phyloP scores from a whole-genome alignment of 2,797 vertebrate genomes.

The Myotis vivesi region DNA sequence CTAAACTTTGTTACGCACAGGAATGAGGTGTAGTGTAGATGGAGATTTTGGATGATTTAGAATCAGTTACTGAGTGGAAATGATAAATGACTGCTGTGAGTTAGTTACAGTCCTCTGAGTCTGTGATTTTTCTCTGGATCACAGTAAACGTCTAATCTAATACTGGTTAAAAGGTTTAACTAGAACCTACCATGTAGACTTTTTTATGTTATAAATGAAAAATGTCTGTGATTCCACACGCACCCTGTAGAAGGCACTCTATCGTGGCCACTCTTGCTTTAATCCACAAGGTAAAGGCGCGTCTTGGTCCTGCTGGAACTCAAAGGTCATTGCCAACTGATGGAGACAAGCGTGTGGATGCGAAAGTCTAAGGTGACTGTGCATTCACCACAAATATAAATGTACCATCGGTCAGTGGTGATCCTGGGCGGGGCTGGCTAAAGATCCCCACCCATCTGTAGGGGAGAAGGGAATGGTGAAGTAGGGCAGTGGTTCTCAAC shows the following conservation, averaged over 20 bases:
- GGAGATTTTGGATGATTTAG: neutral
- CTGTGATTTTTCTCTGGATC: neutral
- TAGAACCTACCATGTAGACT: neutral
- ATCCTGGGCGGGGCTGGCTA: neutral
- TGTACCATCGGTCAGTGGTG: fast-evolving
- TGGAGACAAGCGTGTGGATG: neutral
- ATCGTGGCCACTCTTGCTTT: fast-evolving
- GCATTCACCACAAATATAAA: neutral
- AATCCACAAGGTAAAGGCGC: neutral
- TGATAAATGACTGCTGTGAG: neutral
- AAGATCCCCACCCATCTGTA: neutral
- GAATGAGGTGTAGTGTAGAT: neutral
- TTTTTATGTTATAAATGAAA: neutral
- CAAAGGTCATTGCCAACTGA: neutral
- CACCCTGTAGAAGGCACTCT: neutral
- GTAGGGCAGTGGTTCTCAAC: too few species aligned
- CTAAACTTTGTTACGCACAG: neutral
- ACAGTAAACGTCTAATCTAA: neutral
- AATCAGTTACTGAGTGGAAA: neutral
- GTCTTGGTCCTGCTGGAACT: fast-evolving
- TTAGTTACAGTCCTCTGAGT: neutral
- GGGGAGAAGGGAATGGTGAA: neutral
- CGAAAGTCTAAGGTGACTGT: neutral
- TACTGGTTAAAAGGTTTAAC: neutral
- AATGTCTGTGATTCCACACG: neutral